Base-by-base conservation (phyloP, 2,113 vertebrate genomes). In the Hyperopisus bebe region DNA sequence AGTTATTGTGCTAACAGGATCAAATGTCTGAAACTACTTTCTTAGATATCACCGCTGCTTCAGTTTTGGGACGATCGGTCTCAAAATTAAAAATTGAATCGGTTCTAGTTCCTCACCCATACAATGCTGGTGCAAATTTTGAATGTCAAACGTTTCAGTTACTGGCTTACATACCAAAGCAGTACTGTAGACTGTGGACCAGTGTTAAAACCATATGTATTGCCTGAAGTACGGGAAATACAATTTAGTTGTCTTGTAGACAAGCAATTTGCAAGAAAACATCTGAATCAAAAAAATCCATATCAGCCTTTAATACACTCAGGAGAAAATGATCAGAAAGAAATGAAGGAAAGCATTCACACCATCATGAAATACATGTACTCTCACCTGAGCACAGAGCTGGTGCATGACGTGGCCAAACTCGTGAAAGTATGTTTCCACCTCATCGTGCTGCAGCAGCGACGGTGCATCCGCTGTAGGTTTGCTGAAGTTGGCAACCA, bases 351-450 rank as follows among this genome's bases (percentile, higher is more conserved):
- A 77, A 15, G 70, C 70, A 77, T 39, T 42, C 5, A 66, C 58
- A 58, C 31, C 10, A 8, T 10, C 15, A 48, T 53, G 42, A 6
- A 83, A 44, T 83, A 44, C 11, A 74, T 39, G 1, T 7, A 11
- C 4, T 42, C 94, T 93, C 84, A 99, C 98, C 98, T 98, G 95
- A 0, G 98, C 98, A 87, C 98, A 99, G 0, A 99, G 96, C 93
- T 99, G 98, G 94, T 99, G 98, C 98, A 99, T 99, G 91, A 99
- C 98, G 0, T 99, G 98, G 3, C 98, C 98, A 0, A 99, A 99
- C 90, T 99, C 98, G 0, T 99, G 98, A 95, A 99, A 99, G 86
- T 99, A 99, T 0, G 98, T 99, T 95, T 99, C 98, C 93, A 99
- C 98, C 93, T 99, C 98, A 0, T 99, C 98, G 0, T 99, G 98